Evolutionary conservation across 2,797 vertebrate species (phyloP).

Genomic region (Carcharodon carcharias): DNA sequence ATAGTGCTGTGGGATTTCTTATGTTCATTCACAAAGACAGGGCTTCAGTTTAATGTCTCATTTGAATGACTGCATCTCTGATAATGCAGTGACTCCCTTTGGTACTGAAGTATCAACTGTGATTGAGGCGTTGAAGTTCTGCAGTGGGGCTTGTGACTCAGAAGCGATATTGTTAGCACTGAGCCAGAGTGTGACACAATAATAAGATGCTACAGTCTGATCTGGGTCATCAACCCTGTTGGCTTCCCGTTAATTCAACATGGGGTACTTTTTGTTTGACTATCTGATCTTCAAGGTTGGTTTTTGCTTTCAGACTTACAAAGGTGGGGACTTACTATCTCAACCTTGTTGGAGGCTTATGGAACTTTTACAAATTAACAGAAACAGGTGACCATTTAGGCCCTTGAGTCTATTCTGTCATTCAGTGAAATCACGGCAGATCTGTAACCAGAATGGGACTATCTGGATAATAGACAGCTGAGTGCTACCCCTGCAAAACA

Average conservation of each 20-base stretch:
- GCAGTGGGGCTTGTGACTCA: not conserved
- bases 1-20: not conserved
- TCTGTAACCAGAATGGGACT: not conserved
- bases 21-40: not conserved
- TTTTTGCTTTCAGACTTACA: not conserved
- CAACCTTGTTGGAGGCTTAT: not conserved
- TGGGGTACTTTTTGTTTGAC: not conserved
- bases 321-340: not conserved
- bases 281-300: not conserved
- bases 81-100: not conserved
- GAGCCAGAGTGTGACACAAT: not conserved
- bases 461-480: not conserved
- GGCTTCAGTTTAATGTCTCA: not conserved
- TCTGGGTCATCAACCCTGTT: not conserved
- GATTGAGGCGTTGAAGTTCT: not conserved
- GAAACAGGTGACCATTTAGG: too few relatives aligned
- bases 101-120: not conserved
- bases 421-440: too few relatives aligned
- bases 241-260: not conserved
- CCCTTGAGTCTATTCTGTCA: too few relatives aligned
- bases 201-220: not conserved
- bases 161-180: not conserved
- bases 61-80: not conserved
- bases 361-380: not conserved
- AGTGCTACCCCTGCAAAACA: not conserved